Percentiles rank a stretch among this genome's conserved stretches.
These are phyloP conservation scores for Chrysemys picta DNA, from an alignment of 2,113 vertebrate species.

Conservation along the genomic window DNA sequence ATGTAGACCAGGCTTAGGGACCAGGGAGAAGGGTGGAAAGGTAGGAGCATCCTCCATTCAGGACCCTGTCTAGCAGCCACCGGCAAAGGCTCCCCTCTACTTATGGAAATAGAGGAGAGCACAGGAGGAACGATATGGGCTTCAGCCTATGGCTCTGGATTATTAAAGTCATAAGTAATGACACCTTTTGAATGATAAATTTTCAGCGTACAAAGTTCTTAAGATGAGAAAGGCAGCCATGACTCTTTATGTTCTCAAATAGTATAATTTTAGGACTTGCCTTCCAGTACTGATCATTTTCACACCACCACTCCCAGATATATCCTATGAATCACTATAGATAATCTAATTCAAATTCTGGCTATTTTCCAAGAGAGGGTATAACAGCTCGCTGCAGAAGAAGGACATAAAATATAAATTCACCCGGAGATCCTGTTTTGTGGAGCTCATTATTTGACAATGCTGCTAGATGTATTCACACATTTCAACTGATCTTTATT, in stretches of 20 bases:
- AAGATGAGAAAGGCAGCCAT: neutral
- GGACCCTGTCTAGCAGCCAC: neutral
- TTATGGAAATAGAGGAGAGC: neutral
- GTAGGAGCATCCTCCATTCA: neutral
- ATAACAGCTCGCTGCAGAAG: slow-evolving; percentile 10
- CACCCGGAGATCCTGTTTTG: slow-evolving; percentile 35
- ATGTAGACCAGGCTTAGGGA: neutral
- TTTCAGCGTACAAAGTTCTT: neutral
- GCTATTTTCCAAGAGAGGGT: slow-evolving; percentile 16
- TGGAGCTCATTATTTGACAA: slow-evolving; percentile 45
- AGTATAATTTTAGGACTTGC: slow-evolving; percentile 9
- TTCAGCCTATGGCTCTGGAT: neutral
- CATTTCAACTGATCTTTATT: slow-evolving; percentile 39
- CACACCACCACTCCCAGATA: neutral
- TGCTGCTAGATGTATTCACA: slow-evolving; percentile 33
- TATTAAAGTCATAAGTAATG: slow-evolving; percentile 27
- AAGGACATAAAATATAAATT: slow-evolving; percentile 56
- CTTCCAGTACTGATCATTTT: neutral
- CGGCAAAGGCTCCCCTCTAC: neutral
- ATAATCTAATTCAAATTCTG: slow-evolving; percentile 58
- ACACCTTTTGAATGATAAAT: slow-evolving; percentile 38
- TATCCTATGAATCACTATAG: slow-evolving; percentile 39
- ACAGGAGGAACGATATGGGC: neutral
- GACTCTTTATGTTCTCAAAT: neutral
- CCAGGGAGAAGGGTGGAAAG: neutral